Base-by-base conservation (phyloP, 1,140 invertebrate genomes). In the Calliopsis andreniformis region DNA sequence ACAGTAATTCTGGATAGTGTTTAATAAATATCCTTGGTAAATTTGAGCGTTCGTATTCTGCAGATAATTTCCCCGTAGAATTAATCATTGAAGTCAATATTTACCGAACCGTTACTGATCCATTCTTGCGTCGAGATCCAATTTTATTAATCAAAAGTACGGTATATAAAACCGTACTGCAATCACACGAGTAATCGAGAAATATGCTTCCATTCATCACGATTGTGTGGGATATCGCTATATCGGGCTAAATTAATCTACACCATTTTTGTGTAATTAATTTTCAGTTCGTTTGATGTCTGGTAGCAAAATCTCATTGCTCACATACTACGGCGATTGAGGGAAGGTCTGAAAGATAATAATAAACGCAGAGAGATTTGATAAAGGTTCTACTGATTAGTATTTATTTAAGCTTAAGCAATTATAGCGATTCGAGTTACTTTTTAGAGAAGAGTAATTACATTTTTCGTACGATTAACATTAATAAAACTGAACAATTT, bases 71-170 rank as follows among this genome's bases (percentile, higher is more conserved):
- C 23, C 39, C 18, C 35, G 35, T 35, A 4, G 0, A 70, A 30
- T 47, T 47, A 55, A 53, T 70, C 56, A 70, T 14, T 20, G 10
- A 14, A 23, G 45, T 47, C 16, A 16, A 59, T 49, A 49, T 70
- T 49, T 35, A 14, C 25, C 16, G 30, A 35, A 70, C 47, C 20
- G 8, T 23, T 35, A 16, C 16, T 6, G 7, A n/a, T 42, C 3
- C 12, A 28, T 18, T 23, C 16, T 35, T 59, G 28, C 18, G 5
- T 12, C 16, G 14, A 8, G 28, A 8, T 23, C 12, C 42, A 32
- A 6, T 47, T 59, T 47, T 30, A 45, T 47, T 70, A 70, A 70
- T 58, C 28, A 59, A 47, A 70, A 56, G 39, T 43, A n/a, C 28
- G 23, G 7, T 16, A 2, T 49, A 14, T 20, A 30, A 49, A 64